Evolutionary conservation across 1,140 invertebrate genomes (phyloP).

Genomic region (Colletes latitarsis): DNA sequence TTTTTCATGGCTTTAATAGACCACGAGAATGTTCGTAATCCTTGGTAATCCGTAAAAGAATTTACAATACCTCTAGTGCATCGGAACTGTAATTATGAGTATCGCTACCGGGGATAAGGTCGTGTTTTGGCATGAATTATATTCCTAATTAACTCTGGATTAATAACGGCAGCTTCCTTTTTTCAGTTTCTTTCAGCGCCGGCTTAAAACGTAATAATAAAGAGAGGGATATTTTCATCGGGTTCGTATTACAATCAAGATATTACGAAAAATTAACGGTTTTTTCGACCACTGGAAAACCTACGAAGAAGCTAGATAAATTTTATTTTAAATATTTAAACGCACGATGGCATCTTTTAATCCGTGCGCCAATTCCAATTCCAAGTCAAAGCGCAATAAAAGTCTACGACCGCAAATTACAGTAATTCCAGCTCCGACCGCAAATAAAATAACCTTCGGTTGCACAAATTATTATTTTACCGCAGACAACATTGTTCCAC

Average conservation of each 20-base stretch:
- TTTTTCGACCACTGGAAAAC: background rate
- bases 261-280: background rate
- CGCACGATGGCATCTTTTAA: no score
- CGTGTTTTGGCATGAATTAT: background rate
- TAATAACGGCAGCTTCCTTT: background rate
- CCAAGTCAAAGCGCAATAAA: background rate
- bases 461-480: background rate
- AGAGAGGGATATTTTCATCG: background rate
- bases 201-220: background rate
- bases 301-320: no score
- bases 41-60: background rate
- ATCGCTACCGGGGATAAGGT: background rate
- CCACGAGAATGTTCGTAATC: no score
- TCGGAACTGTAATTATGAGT: background rate
- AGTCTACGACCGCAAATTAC: background rate
- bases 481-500: background rate
- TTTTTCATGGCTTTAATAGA: background rate
- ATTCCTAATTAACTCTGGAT: conserved; percentile 5
- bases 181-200: background rate
- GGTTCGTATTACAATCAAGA: background rate
- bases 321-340: no score
- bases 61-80: background rate
- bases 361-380: no score
- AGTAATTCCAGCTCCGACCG: background rate
- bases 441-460: background rate